phyloP scores from a whole-genome alignment of 2,113 vertebrate species.

The Microtus pennsylvanicus region DNA sequence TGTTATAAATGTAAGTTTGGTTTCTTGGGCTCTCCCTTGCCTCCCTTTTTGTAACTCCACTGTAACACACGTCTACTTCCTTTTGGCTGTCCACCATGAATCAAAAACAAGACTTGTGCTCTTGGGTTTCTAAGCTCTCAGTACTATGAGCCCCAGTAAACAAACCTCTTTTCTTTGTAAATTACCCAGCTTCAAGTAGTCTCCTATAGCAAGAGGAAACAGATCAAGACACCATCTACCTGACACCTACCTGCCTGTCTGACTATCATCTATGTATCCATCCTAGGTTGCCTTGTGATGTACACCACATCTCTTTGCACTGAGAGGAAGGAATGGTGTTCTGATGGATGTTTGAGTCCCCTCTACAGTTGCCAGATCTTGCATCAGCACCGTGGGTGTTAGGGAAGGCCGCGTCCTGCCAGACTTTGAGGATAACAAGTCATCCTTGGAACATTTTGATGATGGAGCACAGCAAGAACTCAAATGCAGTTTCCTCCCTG shows the following conservation, averaged over 20 bases:
- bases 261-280: background rate
- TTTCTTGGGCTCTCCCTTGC: background rate
- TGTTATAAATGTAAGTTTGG: background rate
- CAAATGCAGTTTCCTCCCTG: background rate
- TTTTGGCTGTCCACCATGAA: background rate
- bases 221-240: background rate
- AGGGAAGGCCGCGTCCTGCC: background rate
- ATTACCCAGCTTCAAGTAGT: background rate
- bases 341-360: background rate
- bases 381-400: no score
- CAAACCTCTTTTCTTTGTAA: background rate
- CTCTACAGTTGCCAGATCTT: background rate
- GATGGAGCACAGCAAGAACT: background rate
- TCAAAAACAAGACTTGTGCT: background rate
- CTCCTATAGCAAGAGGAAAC: background rate
- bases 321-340: background rate
- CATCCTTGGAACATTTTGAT: background rate
- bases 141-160: background rate
- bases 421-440: background rate
- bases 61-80: background rate
- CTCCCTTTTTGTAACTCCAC: background rate
- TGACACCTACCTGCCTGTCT: background rate
- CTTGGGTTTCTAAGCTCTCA: background rate
- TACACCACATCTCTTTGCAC: background rate
- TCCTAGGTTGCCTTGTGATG: background rate